Base-by-base conservation (phyloP, 2,888 invertebrate genomes). In the Drosophila birchii region DNA sequence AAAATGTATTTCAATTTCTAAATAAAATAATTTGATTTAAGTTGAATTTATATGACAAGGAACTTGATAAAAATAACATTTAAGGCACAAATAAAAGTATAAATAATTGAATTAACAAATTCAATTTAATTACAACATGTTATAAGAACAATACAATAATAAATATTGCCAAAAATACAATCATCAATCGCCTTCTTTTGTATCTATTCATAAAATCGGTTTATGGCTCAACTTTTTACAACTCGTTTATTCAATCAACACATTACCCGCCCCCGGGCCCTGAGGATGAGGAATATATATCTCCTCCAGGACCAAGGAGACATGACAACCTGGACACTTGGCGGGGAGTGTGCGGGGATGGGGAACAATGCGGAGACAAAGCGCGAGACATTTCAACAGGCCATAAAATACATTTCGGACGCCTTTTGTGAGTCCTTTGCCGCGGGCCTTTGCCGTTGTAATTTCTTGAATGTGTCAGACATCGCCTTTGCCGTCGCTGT, bases 341-440 rank as follows among this genome's bases (percentile, higher is more conserved):
- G 8, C 9, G 41, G 36, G 53, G 26, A 54, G 16, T n/a, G 16
- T n/a, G 23, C n/a, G 16, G 16, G 36, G 39, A 9, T 11, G 32
- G 56, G 44, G 26, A 26, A 56, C 32, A 34, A n/a, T 34, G 23
- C 23, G 32, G n/a, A 43, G 66, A 45, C 53, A 73, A 73, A 73
- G 58, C 73, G 66, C 56, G 58, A 75, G 87, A 85, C 82, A 87
- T 85, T 86, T 87, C 78, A 87, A 75, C 78, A 80, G 85, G 74
- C 85, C 87, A 84, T 84, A 84, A 84, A 84, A 84, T 79, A 85
- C 83, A 85, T 81, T 83, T 80, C 73, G 79, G 81, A 80, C 81
- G 75, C 66, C 55, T 78, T 60, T 69, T 74, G 69, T 79, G 60
- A 62, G 59, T 62, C 74, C 63, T 76, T 60, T 71, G 79, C 67